Base-by-base conservation (phyloP, 2,888 invertebrate genomes). In the Epirrhoe tristata region DNA sequence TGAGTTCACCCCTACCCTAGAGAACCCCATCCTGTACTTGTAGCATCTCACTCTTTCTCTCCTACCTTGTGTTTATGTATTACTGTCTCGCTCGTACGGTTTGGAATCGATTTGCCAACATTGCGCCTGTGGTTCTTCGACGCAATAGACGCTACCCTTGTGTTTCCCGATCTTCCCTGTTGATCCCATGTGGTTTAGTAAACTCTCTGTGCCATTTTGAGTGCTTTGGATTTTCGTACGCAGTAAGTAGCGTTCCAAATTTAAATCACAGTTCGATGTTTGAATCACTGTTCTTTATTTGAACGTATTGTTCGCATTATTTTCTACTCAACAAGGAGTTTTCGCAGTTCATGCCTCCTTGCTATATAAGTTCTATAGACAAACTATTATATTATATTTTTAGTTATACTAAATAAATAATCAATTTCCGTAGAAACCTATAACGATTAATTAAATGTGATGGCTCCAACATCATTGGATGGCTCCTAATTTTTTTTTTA, bases 11-110 rank as follows among this genome's bases (percentile, higher is more conserved):
- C 57, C 31, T 24, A 24, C 64, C 57, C 31, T 24, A 24, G 24
- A 24, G 24, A 1, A 24, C 24, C 55, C 51, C 50, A 60, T 36
- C 67, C 67, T n/a, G n/a, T n/a, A 24, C 62, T n/a, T 50, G 43
- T 57, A n/a, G n/a, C 32, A 34, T 46, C 58, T 52, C 5, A 36
- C 77, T 71, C 75, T 71, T 67, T 74, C 74, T 16, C 17, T 6
- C 70, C 0, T 63, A 0, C 0, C 0, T 10, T 1, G 10, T 56
- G 3, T 48, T 57, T 17, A 52, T 17, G 52, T 58, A 51, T 10
- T 43, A 6, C 66, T 39, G 5, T 76, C 75, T 63, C 67, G 3
- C 63, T 0, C 60, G 6, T 71, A 17, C 60, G 39, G 55, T 57
- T 14, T 24, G 31, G 12, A 39, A 67, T 67, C 67, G 60, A 67